Conservation (phyloP, 2,888 invertebrate genomes). For the Caenorhabditis sp. region DNA sequence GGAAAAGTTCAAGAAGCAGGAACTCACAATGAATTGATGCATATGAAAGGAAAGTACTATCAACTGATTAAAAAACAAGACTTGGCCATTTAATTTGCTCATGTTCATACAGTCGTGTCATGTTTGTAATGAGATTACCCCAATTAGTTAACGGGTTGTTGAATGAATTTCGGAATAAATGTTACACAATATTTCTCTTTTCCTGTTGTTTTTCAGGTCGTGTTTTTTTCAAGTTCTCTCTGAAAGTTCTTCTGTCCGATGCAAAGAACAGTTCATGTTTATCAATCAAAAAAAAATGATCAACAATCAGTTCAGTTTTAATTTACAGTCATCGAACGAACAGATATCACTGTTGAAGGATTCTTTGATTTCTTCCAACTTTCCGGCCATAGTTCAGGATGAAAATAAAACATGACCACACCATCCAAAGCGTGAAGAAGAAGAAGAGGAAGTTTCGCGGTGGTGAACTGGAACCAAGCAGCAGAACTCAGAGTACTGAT, state of each 20-base stretch:
- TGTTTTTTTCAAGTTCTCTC: no score
- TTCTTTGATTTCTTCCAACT: no score
- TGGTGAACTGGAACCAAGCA: background rate
- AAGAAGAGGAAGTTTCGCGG: background rate
- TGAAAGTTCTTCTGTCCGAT: no score
- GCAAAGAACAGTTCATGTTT: no score
- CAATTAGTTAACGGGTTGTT: conserved; percentile 8
- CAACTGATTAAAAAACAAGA: conserved; percentile 71
- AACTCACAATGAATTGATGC: conserved; percentile 72
- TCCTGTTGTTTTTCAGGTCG: no score
- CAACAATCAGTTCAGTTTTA: background rate
- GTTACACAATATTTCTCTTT: no score
- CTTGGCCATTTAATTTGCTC: conserved; percentile 58
- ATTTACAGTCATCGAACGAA: background rate
- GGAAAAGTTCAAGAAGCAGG: conserved; percentile 74
- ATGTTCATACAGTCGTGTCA: conserved; percentile 11
- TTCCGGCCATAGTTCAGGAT: background rate
- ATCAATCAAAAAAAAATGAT: no score
- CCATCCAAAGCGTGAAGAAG: background rate
- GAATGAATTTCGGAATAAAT: no score
- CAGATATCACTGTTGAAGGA: background rate
- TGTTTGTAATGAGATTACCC: conserved; percentile 28
- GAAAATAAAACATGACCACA: background rate
- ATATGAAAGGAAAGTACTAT: conserved; percentile 69
- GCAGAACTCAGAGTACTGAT: background rate